phyloP scores from a whole-genome alignment of 2,113 vertebrate species.

The Nansenia antarctica region DNA sequence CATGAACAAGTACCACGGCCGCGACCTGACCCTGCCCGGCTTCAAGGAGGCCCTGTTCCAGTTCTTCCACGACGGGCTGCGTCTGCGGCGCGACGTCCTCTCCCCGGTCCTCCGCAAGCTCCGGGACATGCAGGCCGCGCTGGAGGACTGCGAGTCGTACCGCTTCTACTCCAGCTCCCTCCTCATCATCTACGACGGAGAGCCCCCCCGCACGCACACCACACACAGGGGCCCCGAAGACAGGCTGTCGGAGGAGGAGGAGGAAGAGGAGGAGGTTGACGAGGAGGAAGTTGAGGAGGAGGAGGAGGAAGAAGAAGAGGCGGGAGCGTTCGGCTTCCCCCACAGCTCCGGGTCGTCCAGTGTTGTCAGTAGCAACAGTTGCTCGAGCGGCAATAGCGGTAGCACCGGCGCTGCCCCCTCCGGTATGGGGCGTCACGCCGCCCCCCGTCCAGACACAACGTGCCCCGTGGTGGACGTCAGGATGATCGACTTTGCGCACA shows the following conservation, averaged over 20 bases:
- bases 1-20: conserved; percentile 96
- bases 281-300: conserved; percentile 73
- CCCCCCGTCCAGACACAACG: conserved; percentile 61
- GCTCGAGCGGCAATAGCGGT: conserved; percentile 37
- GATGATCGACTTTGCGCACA: conserved; percentile 98
- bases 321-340: conserved; percentile 55
- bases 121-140: conserved; percentile 85
- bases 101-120: conserved; percentile 88
- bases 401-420: conserved; percentile 32
- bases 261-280: conserved; percentile 60
- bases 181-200: conserved; percentile 95
- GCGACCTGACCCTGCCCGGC: conserved; percentile 87
- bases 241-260: conserved; percentile 74
- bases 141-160: conserved; percentile 94
- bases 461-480: conserved; percentile 84
- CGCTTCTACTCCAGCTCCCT: conserved; percentile 97
- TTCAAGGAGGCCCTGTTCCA: conserved; percentile 97
- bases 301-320: conserved; percentile 29
- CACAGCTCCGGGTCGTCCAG: conserved; percentile 36
- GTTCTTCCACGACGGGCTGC: conserved; percentile 92
- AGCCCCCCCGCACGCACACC: conserved; percentile 76
- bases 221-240: conserved; percentile 71
- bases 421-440: conserved; percentile 13
- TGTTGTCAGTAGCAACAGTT: too few relatives aligned
- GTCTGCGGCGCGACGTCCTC: conserved; percentile 87